Base-by-base conservation (phyloP, 2,113 vertebrate genomes). In the Pelusios castaneus region DNA sequence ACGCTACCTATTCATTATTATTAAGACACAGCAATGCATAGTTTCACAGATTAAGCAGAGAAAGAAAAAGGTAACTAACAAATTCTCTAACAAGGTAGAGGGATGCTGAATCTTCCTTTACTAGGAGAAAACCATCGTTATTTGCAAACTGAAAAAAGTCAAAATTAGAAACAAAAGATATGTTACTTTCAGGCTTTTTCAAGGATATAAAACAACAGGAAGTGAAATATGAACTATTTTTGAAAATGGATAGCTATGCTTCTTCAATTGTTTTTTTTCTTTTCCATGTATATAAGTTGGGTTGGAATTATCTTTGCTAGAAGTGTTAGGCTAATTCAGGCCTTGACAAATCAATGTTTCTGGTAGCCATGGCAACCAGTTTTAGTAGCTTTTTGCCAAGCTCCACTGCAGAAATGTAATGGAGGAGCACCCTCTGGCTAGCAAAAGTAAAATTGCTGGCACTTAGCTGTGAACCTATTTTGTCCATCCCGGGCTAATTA, bases 291-390 rank as follows among this genome's bases (percentile, higher is more conserved):
- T 10, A 73, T 49, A 95, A 82, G 81, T 4, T 49, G 3, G 2
- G 2, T 77, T 94, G 49, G 84, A 95, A 77, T 24, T n/a, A 67
- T n/a, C 16, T 67, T n/a, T 38, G 83, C 45, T 8, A 45, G 27
- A 90, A 95, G 91, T 3, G 21, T 89, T 77, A 63, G 17, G 80
- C 6, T 95, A n/a, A n/a, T n/a, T n/a, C n/a, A n/a, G n/a, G n/a
- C n/a, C n/a, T n/a, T n/a, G n/a, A n/a, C n/a, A n/a, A n/a, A n/a
- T n/a, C n/a, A n/a, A n/a, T n/a, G n/a, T n/a, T n/a, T n/a, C n/a
- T n/a, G n/a, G n/a, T n/a, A n/a, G n/a, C n/a, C n/a, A n/a, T n/a
- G n/a, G n/a, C n/a, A n/a, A n/a, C n/a, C n/a, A n/a, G n/a, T n/a
- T n/a, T n/a, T n/a, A n/a, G n/a, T n/a, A n/a, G n/a, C n/a, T n/a